Evolutionary conservation across 1,140 invertebrate genomes (phyloP).

Genomic region (Halyomorpha halys): DNA sequence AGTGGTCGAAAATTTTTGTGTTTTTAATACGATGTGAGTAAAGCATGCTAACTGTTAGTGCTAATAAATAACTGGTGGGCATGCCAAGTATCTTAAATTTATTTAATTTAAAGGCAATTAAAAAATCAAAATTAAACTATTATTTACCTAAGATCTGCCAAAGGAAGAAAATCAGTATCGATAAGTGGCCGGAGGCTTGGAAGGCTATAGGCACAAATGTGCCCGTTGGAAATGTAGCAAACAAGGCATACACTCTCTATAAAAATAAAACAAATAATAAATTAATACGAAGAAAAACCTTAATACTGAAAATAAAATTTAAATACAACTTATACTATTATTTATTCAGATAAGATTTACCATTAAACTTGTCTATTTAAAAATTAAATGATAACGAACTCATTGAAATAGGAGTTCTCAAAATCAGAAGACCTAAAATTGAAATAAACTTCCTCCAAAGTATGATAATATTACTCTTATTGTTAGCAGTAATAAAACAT

Average conservation of each 20-base stretch:
- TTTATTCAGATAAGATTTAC: too few relatives aligned
- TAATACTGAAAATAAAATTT: too few relatives aligned
- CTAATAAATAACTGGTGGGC: conserved; percentile 10
- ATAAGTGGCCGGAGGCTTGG: conserved; percentile 83
- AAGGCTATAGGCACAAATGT: conserved; percentile 81
- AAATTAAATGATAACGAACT: too few relatives aligned
- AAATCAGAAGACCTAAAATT: too few relatives aligned
- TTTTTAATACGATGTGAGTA: conserved; percentile 6
- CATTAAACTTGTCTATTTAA: too few relatives aligned
- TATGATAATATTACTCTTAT: too few relatives aligned
- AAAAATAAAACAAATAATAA: conserved; percentile 31
- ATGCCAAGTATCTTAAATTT: conserved; percentile 14
- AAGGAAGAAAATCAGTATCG: conserved; percentile 85
- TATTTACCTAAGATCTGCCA: conserved; percentile 82
- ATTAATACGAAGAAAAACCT: too few relatives aligned
- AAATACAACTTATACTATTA: too few relatives aligned
- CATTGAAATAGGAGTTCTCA: too few relatives aligned
- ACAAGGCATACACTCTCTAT: conserved; percentile 87
- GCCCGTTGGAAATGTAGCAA: conserved; percentile 87
- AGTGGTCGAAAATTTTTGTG: conserved; percentile 12
- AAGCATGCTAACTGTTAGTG: conserved; percentile 7
- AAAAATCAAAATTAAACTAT: conserved; percentile 25
- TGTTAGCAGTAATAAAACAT: too few relatives aligned
- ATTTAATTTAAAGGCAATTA: conserved; percentile 3
- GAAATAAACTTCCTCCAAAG: too few relatives aligned